A percentile compares a stretch with the other conserved stretches of the same genome.
Conservation (phyloP, 2,797 vertebrate genomes). For the Anniella stebbinsi region DNA sequence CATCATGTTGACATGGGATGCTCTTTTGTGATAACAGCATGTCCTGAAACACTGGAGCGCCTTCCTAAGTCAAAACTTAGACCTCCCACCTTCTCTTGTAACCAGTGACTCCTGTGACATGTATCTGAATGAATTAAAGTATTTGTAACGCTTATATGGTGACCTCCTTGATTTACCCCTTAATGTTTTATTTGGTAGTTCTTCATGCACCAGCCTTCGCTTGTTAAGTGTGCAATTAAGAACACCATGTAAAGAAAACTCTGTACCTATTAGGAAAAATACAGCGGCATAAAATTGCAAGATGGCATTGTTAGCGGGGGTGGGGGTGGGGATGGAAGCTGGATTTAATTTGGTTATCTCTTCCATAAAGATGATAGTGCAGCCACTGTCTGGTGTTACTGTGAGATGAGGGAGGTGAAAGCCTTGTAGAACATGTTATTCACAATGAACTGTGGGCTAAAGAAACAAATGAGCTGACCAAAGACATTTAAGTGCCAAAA, state of each 20-base stretch:
- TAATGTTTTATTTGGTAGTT: constrained; percentile 7
- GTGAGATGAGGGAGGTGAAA: neutral
- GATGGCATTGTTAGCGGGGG: neutral
- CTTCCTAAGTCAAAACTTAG: constrained; percentile 27
- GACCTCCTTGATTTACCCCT: neutral
- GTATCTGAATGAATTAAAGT: neutral
- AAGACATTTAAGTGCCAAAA: neutral
- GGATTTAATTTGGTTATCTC: constrained; percentile 1
- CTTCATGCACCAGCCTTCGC: neutral
- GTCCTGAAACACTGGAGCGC: neutral
- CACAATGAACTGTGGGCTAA: neutral
- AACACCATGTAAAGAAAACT: neutral
- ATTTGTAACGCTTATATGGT: neutral
- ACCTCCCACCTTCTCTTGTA: neutral
- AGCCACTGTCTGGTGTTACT: neutral
- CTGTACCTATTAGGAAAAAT: neutral
- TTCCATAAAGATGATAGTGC: neutral
- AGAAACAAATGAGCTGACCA: neutral
- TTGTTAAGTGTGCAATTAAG: neutral
- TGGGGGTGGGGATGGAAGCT: too few species aligned
- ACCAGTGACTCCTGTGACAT: neutral
- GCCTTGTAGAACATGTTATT: accelerated
- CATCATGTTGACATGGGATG: neutral
- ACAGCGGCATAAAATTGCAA: neutral
- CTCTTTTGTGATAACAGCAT: constrained; percentile 13